These are phyloP conservation scores for Trididemnum nubilum DNA, from an alignment of 23 tunicate genomes.

Conservation along the genomic window DNA sequence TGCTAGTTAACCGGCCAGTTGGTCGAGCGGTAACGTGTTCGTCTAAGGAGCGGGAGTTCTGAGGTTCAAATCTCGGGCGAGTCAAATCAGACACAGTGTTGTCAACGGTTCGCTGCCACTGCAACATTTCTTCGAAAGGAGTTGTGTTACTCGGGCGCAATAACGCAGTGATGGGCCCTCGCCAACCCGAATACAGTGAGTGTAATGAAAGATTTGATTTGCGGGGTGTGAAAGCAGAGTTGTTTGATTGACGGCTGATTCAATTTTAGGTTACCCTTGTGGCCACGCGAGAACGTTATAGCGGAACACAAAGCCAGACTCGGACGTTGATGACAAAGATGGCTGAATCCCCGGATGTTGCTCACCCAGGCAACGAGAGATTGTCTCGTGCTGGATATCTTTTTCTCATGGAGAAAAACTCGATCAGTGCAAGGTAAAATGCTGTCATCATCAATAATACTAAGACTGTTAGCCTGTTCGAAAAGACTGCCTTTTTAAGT, in stretches of 20 bases:
- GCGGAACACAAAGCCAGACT: conserved; percentile 62
- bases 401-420: conserved; percentile 70
- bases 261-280: conserved; percentile 55
- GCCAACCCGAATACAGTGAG: neutral
- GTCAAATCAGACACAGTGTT: neutral
- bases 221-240: too few species aligned
- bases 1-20: too few species aligned
- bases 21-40: too few species aligned
- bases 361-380: conserved; percentile 27
- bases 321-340: conserved; percentile 61
- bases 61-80: too few species aligned
- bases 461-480: too few species aligned
- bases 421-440: conserved; percentile 67
- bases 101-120: neutral
- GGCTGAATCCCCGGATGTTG: conserved; percentile 29
- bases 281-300: conserved; percentile 57
- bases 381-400: conserved; percentile 85
- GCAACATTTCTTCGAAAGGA: neutral
- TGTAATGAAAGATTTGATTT: neutral
- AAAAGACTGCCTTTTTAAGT: too few species aligned
- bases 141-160: neutral
- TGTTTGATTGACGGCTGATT: too few species aligned
- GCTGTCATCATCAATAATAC: too few species aligned
- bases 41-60: too few species aligned
- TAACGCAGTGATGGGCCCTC: neutral